A percentile compares a stretch with the other conserved stretches of the same genome.
Evolutionary conservation across 2,888 invertebrate species (phyloP).

Genomic region (Yponomeuta cagnagella): DNA sequence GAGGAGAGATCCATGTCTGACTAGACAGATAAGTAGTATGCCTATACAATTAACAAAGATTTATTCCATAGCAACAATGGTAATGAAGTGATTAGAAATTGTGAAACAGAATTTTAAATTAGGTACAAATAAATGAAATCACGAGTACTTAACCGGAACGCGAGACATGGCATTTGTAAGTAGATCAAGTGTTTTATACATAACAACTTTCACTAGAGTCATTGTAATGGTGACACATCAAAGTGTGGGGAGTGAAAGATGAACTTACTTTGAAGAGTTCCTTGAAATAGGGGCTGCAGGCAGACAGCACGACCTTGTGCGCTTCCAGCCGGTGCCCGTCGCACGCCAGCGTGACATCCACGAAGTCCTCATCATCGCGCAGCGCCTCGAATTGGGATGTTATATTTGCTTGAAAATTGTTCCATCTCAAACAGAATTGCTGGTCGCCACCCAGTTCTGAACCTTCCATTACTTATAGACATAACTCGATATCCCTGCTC

Average conservation of each 20-base stretch:
- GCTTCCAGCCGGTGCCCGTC: slow-evolving; percentile 89
- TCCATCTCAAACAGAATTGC: slow-evolving; percentile 93
- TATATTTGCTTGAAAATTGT: slow-evolving; percentile 92
- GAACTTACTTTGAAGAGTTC: slow-evolving; percentile 87
- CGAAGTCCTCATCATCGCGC: slow-evolving; percentile 90
- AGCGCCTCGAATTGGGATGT: slow-evolving; percentile 90
- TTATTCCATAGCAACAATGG: slow-evolving; percentile 46
- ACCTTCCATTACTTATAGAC: slow-evolving; percentile 77
- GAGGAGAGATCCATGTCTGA: slow-evolving; percentile 3
- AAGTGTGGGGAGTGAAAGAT: slow-evolving; percentile 74
- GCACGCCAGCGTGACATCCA: slow-evolving; percentile 91
- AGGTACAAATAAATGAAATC: slow-evolving; percentile 74
- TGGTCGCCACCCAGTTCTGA: slow-evolving; percentile 82
- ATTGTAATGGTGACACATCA: slow-evolving; percentile 77
- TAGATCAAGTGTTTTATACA: slow-evolving; percentile 76
- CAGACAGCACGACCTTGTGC: slow-evolving; percentile 89
- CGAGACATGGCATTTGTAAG: slow-evolving; percentile 76
- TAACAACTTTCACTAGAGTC: slow-evolving; percentile 76
- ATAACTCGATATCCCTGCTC: slow-evolving; percentile 76
- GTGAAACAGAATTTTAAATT: slow-evolving; percentile 72
- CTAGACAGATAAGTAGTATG: not conserved
- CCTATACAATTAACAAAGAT: slow-evolving; percentile 13
- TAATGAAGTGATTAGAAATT: slow-evolving; percentile 73
- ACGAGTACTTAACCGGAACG: slow-evolving; percentile 76
- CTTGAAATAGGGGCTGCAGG: slow-evolving; percentile 92